phyloP scores from a whole-genome alignment of 2,888 invertebrate species.

The Baronia brevicornis region DNA sequence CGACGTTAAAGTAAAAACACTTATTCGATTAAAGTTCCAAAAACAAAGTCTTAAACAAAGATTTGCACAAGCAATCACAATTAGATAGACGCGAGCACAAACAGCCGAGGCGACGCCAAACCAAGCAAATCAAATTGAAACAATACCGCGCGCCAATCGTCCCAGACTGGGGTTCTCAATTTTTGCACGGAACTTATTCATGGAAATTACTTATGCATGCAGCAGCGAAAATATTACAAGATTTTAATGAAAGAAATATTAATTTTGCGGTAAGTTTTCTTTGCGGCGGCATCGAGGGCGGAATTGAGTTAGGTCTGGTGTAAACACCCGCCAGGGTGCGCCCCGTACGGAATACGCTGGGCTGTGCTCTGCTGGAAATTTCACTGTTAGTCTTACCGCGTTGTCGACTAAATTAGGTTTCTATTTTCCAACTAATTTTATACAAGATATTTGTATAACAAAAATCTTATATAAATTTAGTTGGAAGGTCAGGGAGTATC shows the following conservation, averaged over 20 bases:
- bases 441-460: too few relatives aligned
- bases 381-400: constrained; percentile 1
- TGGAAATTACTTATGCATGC: constrained; percentile 75
- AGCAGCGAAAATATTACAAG: constrained; percentile 76
- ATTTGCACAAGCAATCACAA: constrained; percentile 30
- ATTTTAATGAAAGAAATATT: constrained; percentile 78
- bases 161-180: constrained; percentile 15
- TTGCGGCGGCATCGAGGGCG: constrained; percentile 50
- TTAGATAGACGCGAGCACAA: constrained; percentile 25
- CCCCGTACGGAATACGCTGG: constrained; percentile 15
- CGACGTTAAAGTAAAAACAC: not conserved
- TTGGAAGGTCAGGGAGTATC: too few relatives aligned
- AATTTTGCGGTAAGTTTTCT: constrained; percentile 74
- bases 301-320: constrained; percentile 52
- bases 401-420: too few relatives aligned
- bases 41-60: constrained; percentile 21
- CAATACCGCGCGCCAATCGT: constrained; percentile 24
- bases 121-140: constrained; percentile 25
- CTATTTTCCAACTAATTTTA: too few relatives aligned
- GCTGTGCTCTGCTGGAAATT: constrained; percentile 37
- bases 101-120: constrained; percentile 6
- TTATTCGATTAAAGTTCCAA: constrained; percentile 1
- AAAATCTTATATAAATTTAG: too few relatives aligned
- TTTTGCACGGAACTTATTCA: constrained; percentile 72
- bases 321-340: constrained; percentile 23